These are phyloP conservation scores for Colaptes auratus DNA, from an alignment of 2,113 vertebrate genomes.

Conservation along the genomic window DNA sequence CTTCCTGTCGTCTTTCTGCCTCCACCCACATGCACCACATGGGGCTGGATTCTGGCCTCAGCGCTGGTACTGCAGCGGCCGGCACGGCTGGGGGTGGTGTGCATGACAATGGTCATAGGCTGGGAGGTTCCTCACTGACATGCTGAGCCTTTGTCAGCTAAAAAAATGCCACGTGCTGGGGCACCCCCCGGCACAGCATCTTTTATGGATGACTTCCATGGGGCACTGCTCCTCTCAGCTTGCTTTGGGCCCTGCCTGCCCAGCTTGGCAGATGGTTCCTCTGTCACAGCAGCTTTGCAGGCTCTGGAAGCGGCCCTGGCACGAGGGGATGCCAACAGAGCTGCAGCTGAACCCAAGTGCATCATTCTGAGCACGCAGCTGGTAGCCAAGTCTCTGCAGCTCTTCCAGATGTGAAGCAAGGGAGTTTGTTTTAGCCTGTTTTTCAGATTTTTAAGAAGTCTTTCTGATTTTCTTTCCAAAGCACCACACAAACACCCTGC, in stretches of 20 bases:
- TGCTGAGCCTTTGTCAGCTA: not conserved
- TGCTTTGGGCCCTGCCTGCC: not conserved
- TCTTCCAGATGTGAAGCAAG: conserved; percentile 43
- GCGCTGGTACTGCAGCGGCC: not conserved
- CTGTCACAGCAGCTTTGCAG: rapidly evolving
- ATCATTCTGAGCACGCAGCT: not conserved
- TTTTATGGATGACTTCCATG: not conserved
- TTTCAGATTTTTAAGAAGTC: not conserved
- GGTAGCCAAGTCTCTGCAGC: not conserved
- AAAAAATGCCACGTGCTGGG: not conserved
- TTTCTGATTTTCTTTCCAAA: not conserved
- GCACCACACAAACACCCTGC: not conserved
- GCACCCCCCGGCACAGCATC: rapidly evolving
- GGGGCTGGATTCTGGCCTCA: not conserved
- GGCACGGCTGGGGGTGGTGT: rapidly evolving
- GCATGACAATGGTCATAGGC: not conserved
- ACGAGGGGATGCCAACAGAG: not conserved
- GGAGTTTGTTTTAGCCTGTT: not conserved
- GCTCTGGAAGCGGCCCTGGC: not conserved
- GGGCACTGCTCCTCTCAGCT: rapidly evolving
- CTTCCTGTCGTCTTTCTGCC: not conserved
- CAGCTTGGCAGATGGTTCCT: not conserved
- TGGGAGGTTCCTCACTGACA: rapidly evolving
- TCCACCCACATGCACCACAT: rapidly evolving
- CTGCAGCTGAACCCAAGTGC: not conserved